Percentiles rank a stretch among this genome's conserved stretches.
phyloP scores from a whole-genome alignment of 2,888 invertebrate genomes.

The Leucophenga montana region DNA sequence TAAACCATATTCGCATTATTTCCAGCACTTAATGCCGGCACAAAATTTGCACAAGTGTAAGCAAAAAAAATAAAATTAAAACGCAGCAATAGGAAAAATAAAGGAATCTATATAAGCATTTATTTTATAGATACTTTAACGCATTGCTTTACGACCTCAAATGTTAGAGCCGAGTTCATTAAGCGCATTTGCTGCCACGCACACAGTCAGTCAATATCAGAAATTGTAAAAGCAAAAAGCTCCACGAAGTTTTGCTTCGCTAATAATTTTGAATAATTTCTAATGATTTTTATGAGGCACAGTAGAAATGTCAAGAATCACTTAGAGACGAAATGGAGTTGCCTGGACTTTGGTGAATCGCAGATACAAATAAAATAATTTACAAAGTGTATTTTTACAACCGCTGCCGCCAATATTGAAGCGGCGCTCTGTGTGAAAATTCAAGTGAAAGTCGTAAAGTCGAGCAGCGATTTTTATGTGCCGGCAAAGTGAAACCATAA shows the following conservation, averaged over 20 bases:
- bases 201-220: background rate
- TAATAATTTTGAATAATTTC: constrained; percentile 8
- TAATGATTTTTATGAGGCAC: constrained; percentile 47
- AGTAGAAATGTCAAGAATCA: constrained; percentile 57
- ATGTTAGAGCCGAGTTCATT: too few species aligned
- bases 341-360: constrained; percentile 49
- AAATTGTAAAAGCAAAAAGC: background rate
- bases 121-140: constrained; percentile 31
- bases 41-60: background rate
- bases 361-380: constrained; percentile 42
- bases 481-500: constrained; percentile 48
- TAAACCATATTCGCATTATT: too few species aligned
- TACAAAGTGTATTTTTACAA: constrained; percentile 22
- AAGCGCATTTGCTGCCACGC: background rate
- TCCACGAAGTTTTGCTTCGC: too few species aligned
- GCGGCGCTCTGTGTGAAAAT: too few species aligned
- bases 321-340: constrained; percentile 47
- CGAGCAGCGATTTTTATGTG: constrained; percentile 13
- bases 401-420: background rate
- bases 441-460: constrained; percentile 6
- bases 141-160: background rate
- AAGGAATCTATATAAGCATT: constrained; percentile 29
- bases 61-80: constrained; percentile 43
- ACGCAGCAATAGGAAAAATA: background rate
- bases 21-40: constrained; percentile 45